phyloP scores from a whole-genome alignment of 2,888 invertebrate species.

The Coelinius sp. region DNA sequence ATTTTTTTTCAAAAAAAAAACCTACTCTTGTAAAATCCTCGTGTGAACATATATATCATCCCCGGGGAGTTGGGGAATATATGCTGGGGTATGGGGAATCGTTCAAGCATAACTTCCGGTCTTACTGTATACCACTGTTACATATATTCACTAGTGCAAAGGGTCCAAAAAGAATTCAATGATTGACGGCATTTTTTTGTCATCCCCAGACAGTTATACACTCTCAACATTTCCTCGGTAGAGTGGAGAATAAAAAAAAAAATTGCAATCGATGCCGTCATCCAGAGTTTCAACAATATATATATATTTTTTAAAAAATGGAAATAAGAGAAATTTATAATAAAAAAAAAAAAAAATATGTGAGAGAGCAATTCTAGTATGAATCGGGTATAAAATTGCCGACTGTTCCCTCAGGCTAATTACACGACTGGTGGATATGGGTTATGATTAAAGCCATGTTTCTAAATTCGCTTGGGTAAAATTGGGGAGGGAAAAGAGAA shows the following conservation, averaged over 20 bases:
- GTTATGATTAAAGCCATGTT: conserved; percentile 32
- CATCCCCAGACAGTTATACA: conserved; percentile 2
- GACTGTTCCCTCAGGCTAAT: conserved; percentile 12
- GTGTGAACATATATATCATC: conserved; percentile 15
- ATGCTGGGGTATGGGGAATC: conserved; percentile 9
- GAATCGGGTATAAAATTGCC: conserved; percentile 18
- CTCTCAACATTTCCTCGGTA: conserved; percentile 6
- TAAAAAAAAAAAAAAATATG: background rate
- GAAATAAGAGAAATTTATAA: conserved; percentile 21
- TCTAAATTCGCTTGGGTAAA: conserved; percentile 26
- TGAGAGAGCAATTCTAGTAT: background rate
- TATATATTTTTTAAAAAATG: no score
- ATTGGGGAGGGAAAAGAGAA: background rate
- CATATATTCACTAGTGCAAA: background rate
- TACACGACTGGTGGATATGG: conserved; percentile 16
- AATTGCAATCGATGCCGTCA: background rate
- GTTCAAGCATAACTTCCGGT: conserved; percentile 31
- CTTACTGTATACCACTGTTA: conserved; percentile 2
- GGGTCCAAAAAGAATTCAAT: background rate
- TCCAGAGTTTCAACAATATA: no score
- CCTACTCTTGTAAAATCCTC: conserved; percentile 2
- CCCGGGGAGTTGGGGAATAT: conserved; percentile 3
- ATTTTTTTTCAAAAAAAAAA: no score
- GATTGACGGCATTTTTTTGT: background rate
- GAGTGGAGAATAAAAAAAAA: background rate